phyloP scores from a whole-genome alignment of 2,113 vertebrate genomes.

The Cottus gobio region DNA sequence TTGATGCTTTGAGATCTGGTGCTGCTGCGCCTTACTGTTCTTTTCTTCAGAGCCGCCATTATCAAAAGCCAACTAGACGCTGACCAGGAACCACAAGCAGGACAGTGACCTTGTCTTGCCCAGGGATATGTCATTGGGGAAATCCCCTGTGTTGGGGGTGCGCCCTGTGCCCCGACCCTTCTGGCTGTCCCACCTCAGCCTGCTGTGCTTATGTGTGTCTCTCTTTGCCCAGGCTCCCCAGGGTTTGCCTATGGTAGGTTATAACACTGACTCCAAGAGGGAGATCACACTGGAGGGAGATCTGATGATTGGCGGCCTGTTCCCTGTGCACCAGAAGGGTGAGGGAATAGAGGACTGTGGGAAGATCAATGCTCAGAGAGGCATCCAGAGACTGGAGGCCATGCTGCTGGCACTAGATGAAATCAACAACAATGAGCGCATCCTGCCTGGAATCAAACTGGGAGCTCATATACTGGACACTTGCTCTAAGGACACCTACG shows the following conservation, averaged over 20 bases:
- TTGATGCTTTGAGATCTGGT: slow-evolving; percentile 68
- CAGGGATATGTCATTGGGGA: slow-evolving; percentile 77
- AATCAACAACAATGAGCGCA: slow-evolving; percentile 91
- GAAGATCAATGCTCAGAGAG: slow-evolving; percentile 95
- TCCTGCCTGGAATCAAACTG: slow-evolving; percentile 91
- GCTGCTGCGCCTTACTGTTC: slow-evolving; percentile 54
- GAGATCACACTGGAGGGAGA: slow-evolving; percentile 95
- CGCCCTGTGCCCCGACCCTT: slow-evolving; percentile 69
- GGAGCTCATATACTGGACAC: slow-evolving; percentile 97
- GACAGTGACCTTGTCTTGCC: slow-evolving; percentile 53
- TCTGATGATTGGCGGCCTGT: slow-evolving; percentile 95
- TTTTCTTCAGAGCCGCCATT: slow-evolving; percentile 21
- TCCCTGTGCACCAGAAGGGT: slow-evolving; percentile 97
- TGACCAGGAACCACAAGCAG: slow-evolving; percentile 42
- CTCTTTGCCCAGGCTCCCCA: slow-evolving; percentile 66
- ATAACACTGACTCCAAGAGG: slow-evolving; percentile 85
- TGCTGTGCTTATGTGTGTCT: slow-evolving; percentile 64
- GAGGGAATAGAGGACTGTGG: slow-evolving; percentile 91
- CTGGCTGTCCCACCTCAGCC: slow-evolving; percentile 66
- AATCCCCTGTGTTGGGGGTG: slow-evolving; percentile 66
- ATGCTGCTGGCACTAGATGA: slow-evolving; percentile 96
- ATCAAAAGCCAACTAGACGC: slow-evolving; percentile 39
- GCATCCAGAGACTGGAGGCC: slow-evolving; percentile 97
- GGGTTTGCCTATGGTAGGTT: slow-evolving; percentile 75
- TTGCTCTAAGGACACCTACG: slow-evolving; percentile 98